Evolutionary conservation across 1,140 invertebrate species (phyloP).

Genomic region (Nasonia longicornis): DNA sequence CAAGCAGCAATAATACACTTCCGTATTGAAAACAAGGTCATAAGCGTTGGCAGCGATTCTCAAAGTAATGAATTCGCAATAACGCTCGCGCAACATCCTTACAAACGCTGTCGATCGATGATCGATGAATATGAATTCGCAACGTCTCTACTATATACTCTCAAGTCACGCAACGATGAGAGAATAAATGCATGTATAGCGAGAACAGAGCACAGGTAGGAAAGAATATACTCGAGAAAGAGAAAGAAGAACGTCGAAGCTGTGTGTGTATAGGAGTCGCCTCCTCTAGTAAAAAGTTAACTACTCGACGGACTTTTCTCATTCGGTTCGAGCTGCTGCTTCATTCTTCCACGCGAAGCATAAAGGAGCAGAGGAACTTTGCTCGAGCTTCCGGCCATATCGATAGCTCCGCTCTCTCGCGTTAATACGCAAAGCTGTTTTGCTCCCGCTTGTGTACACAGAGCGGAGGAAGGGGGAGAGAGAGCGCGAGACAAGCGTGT

Average conservation of each 20-base stretch:
- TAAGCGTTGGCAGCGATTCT: no score
- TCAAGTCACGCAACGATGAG: no score
- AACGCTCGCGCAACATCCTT: no score
- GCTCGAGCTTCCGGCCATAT: neutral
- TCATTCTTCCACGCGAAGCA: neutral
- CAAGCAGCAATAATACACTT: no score
- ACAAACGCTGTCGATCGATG: no score
- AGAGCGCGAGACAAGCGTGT: neutral
- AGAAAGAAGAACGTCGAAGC: slow-evolving; percentile 3
- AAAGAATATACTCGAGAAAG: neutral
- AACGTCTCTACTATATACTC: no score
- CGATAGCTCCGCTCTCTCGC: neutral
- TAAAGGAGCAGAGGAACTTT: slow-evolving; percentile 9
- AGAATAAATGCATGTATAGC: neutral
- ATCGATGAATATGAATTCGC: no score
- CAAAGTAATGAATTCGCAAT: no score
- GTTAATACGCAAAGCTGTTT: slow-evolving; percentile 17
- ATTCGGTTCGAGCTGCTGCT: slow-evolving; percentile 17
- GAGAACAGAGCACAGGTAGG: neutral
- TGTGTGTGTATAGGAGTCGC: neutral
- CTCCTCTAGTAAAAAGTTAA: slow-evolving; percentile 37
- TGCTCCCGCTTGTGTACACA: neutral
- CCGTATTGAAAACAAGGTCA: no score
- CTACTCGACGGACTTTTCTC: slow-evolving; percentile 35
- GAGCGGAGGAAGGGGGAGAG: neutral